phyloP scores from a whole-genome alignment of 2,888 invertebrate genomes.

The Lepetodrilus schrolli region DNA sequence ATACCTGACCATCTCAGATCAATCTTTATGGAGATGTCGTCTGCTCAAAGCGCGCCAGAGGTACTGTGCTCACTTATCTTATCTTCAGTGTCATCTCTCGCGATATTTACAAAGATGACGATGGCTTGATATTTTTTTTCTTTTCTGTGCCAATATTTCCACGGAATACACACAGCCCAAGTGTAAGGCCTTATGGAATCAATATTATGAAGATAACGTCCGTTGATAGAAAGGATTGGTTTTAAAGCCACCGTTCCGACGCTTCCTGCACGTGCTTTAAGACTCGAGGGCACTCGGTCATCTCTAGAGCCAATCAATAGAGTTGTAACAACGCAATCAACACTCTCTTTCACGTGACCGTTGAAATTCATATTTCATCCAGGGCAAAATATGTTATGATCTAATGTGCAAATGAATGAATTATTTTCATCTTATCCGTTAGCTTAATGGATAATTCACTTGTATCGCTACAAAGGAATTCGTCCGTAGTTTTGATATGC shows the following conservation, averaged over 20 bases:
- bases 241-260: slow-evolving; percentile 29
- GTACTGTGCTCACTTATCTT: no score
- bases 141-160: slow-evolving; percentile 17
- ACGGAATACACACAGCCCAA: not conserved
- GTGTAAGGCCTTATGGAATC: not conserved
- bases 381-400: no score
- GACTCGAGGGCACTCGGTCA: slow-evolving; percentile 11
- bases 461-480: no score
- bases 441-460: no score
- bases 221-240: not conserved
- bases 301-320: slow-evolving; percentile 31
- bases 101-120: not conserved
- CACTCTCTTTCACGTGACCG: slow-evolving; percentile 4
- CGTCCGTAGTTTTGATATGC: no score
- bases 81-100: no score
- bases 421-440: no score
- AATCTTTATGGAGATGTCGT: not conserved
- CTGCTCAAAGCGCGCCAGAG: no score
- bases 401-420: no score
- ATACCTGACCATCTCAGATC: slow-evolving; percentile 3
- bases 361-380: no score
- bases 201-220: not conserved
- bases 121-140: not conserved
- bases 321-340: slow-evolving; percentile 12
- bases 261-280: slow-evolving; percentile 22